Evolutionary conservation across 2,113 vertebrate species (phyloP).

Genomic region (Ardeotis arabs): DNA sequence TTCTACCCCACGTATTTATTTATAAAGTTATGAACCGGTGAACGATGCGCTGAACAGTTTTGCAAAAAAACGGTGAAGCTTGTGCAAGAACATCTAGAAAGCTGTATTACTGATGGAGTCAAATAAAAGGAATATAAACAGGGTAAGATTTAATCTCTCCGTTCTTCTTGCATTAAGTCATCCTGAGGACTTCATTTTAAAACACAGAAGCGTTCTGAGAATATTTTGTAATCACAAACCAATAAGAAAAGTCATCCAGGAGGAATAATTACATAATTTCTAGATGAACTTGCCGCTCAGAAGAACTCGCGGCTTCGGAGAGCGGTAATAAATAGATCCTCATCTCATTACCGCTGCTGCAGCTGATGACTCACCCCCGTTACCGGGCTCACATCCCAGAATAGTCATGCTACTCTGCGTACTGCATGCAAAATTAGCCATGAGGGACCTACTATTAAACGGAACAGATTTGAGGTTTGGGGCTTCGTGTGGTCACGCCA

Average conservation of each 20-base stretch:
- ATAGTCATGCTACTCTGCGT: constrained; percentile 45
- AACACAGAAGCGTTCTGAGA: constrained; percentile 47
- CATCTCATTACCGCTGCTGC: constrained; percentile 55
- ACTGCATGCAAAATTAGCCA: constrained; percentile 57
- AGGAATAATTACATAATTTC: constrained; percentile 81
- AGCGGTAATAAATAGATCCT: constrained; percentile 75
- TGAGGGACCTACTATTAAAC: not conserved
- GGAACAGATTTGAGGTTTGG: not conserved
- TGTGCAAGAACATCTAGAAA: constrained; percentile 2
- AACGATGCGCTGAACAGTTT: rapidly evolving
- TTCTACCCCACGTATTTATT: not conserved
- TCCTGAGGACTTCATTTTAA: constrained; percentile 65
- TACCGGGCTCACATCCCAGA: constrained; percentile 65
- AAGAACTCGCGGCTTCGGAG: constrained; percentile 35
- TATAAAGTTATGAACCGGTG: not conserved
- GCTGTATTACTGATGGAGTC: not conserved
- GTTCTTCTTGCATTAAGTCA: not conserved
- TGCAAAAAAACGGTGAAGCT: not conserved
- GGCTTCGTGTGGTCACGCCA: not conserved
- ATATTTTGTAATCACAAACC: constrained; percentile 76
- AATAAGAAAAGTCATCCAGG: constrained; percentile 74
- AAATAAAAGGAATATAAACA: constrained; percentile 38
- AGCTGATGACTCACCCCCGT: constrained; percentile 72
- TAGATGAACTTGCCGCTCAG: constrained; percentile 52
- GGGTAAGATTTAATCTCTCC: not conserved